These are phyloP conservation scores for Gymnodraco acuticeps DNA, from an alignment of 2,797 vertebrate species.

Conservation along the genomic window DNA sequence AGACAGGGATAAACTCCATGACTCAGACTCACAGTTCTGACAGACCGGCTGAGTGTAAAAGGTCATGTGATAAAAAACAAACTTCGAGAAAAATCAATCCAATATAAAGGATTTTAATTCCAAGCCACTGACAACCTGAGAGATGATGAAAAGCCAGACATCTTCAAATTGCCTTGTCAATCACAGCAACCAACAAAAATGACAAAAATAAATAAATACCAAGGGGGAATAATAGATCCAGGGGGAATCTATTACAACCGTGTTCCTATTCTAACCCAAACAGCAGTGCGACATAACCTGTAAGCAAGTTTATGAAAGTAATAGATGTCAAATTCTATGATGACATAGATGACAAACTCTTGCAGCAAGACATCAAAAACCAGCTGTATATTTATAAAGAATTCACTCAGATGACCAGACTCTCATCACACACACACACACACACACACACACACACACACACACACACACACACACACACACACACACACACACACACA, in stretches of 20 bases:
- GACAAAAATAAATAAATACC: slow-evolving; percentile 62
- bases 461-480: too few relatives aligned
- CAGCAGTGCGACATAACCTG: slow-evolving; percentile 20
- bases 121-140: slow-evolving; percentile 74
- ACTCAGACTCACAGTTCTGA: slow-evolving; percentile 49
- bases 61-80: slow-evolving; percentile 58
- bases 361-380: slow-evolving; percentile 19
- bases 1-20: slow-evolving; percentile 32
- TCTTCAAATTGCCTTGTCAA: slow-evolving; percentile 86
- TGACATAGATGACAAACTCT: background rate
- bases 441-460: background rate
- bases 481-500: background rate
- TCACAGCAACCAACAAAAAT: slow-evolving; percentile 75
- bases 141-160: slow-evolving; percentile 80
- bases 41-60: slow-evolving; percentile 62
- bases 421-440: background rate
- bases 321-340: slow-evolving; percentile 23
- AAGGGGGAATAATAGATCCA: slow-evolving; percentile 49
- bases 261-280: slow-evolving; percentile 14
- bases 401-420: background rate
- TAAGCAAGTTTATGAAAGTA: slow-evolving; percentile 20
- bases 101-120: slow-evolving; percentile 82
- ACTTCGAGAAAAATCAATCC: slow-evolving; percentile 69
- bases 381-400: slow-evolving; percentile 13
- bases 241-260: slow-evolving; percentile 18